Evolutionary conservation across 2,888 invertebrate genomes (phyloP).

Genomic region (Chrysina gloriosa): DNA sequence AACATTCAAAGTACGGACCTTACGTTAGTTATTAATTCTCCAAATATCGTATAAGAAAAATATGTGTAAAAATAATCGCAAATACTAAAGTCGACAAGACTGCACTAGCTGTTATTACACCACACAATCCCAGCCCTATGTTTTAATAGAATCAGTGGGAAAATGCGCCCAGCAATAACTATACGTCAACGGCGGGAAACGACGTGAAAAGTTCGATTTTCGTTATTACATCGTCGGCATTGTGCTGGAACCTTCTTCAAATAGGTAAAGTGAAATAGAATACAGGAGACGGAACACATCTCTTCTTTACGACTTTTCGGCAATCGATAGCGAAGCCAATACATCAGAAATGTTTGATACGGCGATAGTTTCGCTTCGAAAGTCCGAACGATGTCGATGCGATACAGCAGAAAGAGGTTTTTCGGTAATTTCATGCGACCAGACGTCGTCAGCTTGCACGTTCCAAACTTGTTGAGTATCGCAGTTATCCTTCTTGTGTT

Average conservation of each 20-base stretch:
- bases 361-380: conserved; percentile 45
- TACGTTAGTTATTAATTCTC: too few species aligned
- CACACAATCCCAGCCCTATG: too few species aligned
- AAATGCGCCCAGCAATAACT: background rate
- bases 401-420: conserved; percentile 33
- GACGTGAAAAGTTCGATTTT: conserved; percentile 32
- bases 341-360: conserved; percentile 53
- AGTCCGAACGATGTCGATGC: conserved; percentile 21
- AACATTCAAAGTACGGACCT: too few species aligned
- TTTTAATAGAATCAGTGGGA: background rate
- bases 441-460: conserved; percentile 31
- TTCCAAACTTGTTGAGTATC: conserved; percentile 44
- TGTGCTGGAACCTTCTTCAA: conserved; percentile 18
- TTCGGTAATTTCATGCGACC: conserved; percentile 39
- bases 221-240: conserved; percentile 27
- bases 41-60: too few species aligned
- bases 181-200: conserved; percentile 10
- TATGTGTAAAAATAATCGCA: too few species aligned
- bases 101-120: too few species aligned
- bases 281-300: conserved; percentile 41
- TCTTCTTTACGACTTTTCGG: conserved; percentile 39
- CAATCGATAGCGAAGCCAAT: conserved; percentile 50
- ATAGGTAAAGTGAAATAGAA: conserved; percentile 35
- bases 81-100: too few species aligned
- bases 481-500: conserved; percentile 5